These are phyloP conservation scores for Neoascia interrupta DNA, from an alignment of 2,888 invertebrate species.

Conservation along the genomic window DNA sequence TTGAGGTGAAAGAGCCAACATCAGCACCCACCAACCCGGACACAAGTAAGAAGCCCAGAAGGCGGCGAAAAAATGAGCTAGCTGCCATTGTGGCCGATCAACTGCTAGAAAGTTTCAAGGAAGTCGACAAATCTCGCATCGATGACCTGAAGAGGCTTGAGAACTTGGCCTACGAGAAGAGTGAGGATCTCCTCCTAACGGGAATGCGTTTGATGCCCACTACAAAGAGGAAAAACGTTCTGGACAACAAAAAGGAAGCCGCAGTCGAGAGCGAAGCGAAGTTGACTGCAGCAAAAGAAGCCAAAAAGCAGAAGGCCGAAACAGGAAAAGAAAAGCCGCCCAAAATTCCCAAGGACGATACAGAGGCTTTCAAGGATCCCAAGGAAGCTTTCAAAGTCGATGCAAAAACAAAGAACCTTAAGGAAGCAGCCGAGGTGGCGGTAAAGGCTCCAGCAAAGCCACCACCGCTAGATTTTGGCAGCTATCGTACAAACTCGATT, in stretches of 20 bases:
- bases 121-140: slow-evolving; percentile 78
- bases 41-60: slow-evolving; percentile 74
- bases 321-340: slow-evolving; percentile 58
- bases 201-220: slow-evolving; percentile 79
- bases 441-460: slow-evolving; percentile 4
- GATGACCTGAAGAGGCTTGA: slow-evolving; percentile 79
- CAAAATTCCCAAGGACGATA: slow-evolving; percentile 24
- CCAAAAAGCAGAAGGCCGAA: slow-evolving; percentile 70
- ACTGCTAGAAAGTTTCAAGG: slow-evolving; percentile 78
- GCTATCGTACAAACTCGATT: slow-evolving; percentile 46
- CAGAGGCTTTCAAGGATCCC: slow-evolving; percentile 16
- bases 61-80: slow-evolving; percentile 78
- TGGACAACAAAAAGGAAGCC: slow-evolving; percentile 63
- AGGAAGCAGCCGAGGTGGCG: slow-evolving; percentile 29
- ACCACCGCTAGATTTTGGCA: slow-evolving; percentile 42
- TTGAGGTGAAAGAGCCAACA: neutral
- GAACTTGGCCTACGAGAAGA: slow-evolving; percentile 79
- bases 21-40: slow-evolving; percentile 68
- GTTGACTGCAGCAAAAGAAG: slow-evolving; percentile 27
- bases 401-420: slow-evolving; percentile 34
- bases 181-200: slow-evolving; percentile 77
- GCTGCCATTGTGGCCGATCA: slow-evolving; percentile 80
- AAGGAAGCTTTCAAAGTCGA: slow-evolving; percentile 30
- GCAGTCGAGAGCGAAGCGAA: slow-evolving; percentile 26
- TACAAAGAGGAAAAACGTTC: slow-evolving; percentile 76